Percentiles rank a stretch among this genome's conserved stretches.
Evolutionary conservation across 2,113 vertebrate species (phyloP).

Genomic region (Nyctereutes procyonoides): DNA sequence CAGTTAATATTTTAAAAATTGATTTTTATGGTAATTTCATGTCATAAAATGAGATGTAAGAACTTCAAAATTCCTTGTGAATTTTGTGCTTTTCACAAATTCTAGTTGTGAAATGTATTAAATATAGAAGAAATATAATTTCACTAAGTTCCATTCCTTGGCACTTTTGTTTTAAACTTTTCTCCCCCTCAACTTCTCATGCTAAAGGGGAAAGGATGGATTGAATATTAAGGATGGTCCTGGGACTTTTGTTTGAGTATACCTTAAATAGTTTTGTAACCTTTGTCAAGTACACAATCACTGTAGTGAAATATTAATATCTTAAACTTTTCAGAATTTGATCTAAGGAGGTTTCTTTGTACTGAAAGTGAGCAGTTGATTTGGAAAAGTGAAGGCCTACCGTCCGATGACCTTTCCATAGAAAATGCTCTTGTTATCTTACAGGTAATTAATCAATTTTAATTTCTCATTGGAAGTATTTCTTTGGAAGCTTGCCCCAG

Average conservation of each 20-base stretch:
- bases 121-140: background rate
- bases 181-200: background rate
- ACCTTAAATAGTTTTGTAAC: conserved; percentile 3
- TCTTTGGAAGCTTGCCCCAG: background rate
- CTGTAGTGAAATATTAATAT: background rate
- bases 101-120: background rate
- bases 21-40: conserved; percentile 32
- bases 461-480: conserved; percentile 48
- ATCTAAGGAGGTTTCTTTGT: conserved; percentile 95
- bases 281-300: background rate
- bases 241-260: background rate
- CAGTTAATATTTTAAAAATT: background rate
- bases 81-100: conserved; percentile 26
- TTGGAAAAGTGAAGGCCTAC: conserved; percentile 98
- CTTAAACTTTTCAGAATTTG: conserved; percentile 90
- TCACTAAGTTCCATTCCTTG: background rate
- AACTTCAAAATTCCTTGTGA: background rate
- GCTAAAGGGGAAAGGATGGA: background rate
- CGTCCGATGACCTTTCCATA: conserved; percentile 98
- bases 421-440: conserved; percentile 98
- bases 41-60: background rate
- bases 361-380: conserved; percentile 98
- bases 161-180: background rate
- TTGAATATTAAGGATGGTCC: background rate
- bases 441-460: conserved; percentile 89